phyloP scores from a whole-genome alignment of 2,888 invertebrate genomes.

The Leptogaster cylindrica region DNA sequence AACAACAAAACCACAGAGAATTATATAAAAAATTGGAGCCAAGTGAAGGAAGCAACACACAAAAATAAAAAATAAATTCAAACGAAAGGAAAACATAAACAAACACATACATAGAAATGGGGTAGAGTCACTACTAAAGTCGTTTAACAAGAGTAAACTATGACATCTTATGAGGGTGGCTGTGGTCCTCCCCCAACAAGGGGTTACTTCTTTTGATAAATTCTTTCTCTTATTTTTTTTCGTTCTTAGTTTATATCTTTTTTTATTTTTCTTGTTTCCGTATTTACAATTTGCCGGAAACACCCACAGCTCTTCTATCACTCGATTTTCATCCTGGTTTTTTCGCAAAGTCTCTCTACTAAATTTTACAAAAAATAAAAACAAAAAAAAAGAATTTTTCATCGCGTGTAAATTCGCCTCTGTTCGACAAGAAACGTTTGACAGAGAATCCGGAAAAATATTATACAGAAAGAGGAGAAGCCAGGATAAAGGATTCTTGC shows the following conservation, averaged over 20 bases:
- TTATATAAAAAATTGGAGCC: conserved; percentile 5
- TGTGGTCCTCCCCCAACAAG: not conserved
- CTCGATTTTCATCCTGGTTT: not conserved
- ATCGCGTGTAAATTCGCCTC: conserved; percentile 23
- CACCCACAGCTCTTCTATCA: not conserved
- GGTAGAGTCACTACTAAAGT: conserved; percentile 27
- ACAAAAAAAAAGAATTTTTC: no score
- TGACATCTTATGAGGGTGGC: conserved; percentile 3
- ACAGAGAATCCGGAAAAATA: conserved; percentile 15
- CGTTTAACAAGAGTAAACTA: conserved; percentile 27
- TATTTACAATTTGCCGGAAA: conserved; percentile 17
- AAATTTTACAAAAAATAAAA: conserved; percentile 37
- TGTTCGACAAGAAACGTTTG: conserved; percentile 17
- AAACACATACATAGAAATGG: conserved; percentile 28
- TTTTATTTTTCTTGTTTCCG: conserved; percentile 15
- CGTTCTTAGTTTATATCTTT: conserved; percentile 3
- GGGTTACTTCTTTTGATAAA: conserved; percentile 31
- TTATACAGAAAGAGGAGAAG: not conserved
- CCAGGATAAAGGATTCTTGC: not conserved
- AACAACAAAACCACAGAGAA: not conserved
- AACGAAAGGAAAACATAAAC: conserved; percentile 20
- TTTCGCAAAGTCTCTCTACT: not conserved
- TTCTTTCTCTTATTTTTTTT: not conserved
- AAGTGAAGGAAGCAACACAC: not conserved
- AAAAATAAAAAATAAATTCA: conserved; percentile 7